These are phyloP conservation scores for Ethmia dodecea DNA, from an alignment of 2,888 invertebrate genomes.

Conservation along the genomic window DNA sequence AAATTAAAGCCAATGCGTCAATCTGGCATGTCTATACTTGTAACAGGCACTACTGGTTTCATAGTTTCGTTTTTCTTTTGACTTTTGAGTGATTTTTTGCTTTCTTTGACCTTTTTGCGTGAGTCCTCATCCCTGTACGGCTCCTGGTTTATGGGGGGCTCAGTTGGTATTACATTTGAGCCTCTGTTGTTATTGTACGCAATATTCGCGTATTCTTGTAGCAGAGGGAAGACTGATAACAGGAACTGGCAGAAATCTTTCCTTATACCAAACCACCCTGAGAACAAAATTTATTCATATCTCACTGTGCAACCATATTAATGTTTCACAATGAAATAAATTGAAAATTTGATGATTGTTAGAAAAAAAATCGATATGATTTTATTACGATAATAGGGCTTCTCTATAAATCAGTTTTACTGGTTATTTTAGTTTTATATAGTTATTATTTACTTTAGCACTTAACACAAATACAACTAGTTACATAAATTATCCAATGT, in stretches of 20 bases:
- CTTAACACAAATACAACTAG: too few relatives aligned
- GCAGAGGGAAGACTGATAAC: constrained; percentile 93
- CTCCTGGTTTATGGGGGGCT: constrained; percentile 56
- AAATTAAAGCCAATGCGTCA: constrained; percentile 60
- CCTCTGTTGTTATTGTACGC: constrained; percentile 87
- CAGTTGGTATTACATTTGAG: constrained; percentile 45
- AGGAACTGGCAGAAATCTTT: constrained; percentile 98
- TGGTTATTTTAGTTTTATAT: too few relatives aligned
- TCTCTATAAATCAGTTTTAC: too few relatives aligned
- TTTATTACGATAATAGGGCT: too few relatives aligned
- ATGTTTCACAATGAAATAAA: too few relatives aligned
- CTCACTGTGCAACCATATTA: too few relatives aligned
- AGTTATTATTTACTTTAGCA: too few relatives aligned
- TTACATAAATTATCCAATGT: too few relatives aligned
- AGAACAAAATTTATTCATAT: too few relatives aligned
- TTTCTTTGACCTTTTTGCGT: constrained; percentile 70
- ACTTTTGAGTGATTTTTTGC: constrained; percentile 81
- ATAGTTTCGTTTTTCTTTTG: constrained; percentile 87
- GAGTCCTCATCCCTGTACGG: constrained; percentile 66
- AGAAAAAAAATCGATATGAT: too few relatives aligned
- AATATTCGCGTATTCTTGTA: constrained; percentile 99
- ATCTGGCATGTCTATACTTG: constrained; percentile 95
- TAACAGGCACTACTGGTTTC: constrained; percentile 92
- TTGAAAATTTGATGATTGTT: too few relatives aligned
- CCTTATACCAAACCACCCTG: constrained; percentile 99